Conservation (phyloP, 2,888 invertebrate species). For the Alloplasta piceator region DNA sequence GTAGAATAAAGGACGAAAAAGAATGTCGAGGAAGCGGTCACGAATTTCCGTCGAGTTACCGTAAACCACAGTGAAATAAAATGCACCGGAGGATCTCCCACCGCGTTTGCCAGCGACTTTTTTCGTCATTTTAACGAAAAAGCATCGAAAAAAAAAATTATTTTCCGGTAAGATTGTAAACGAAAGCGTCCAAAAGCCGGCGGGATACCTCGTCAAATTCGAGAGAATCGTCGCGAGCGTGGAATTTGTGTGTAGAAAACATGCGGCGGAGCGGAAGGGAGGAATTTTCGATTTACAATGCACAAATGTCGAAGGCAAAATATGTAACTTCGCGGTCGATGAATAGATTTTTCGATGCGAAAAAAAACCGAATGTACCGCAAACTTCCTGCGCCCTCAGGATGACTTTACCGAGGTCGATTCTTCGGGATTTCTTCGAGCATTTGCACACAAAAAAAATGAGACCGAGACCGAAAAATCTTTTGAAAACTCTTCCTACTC, state of each 20-base stretch:
- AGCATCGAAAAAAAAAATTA: slow-evolving; percentile 8
- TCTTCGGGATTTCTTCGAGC: slow-evolving; percentile 3
- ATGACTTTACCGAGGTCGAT: slow-evolving; percentile 15
- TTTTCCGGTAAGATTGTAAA: slow-evolving; percentile 33
- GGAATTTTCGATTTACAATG: slow-evolving; percentile 71
- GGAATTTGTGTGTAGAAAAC: background rate
- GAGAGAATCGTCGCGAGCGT: background rate
- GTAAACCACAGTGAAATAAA: slow-evolving; percentile 74
- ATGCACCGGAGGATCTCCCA: slow-evolving; percentile 60
- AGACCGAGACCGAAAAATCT: slow-evolving; percentile 1
- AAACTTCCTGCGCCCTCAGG: slow-evolving; percentile 54
- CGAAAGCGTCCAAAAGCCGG: slow-evolving; percentile 35
- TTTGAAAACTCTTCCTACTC: slow-evolving; percentile 13
- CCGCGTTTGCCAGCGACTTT: slow-evolving; percentile 3
- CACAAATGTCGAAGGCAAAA: slow-evolving; percentile 35
- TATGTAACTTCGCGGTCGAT: slow-evolving; percentile 9
- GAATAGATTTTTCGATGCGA: slow-evolving; percentile 9
- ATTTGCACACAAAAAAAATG: slow-evolving; percentile 1
- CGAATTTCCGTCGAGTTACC: slow-evolving; percentile 59
- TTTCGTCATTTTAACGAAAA: slow-evolving; percentile 9
- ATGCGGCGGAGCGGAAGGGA: slow-evolving; percentile 37
- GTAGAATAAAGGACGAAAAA: slow-evolving; percentile 24
- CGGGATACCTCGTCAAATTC: slow-evolving; percentile 13
- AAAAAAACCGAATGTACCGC: slow-evolving; percentile 42
- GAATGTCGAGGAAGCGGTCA: background rate